Conservation (phyloP, 2,113 vertebrate genomes). For the Azemiops feae region DNA sequence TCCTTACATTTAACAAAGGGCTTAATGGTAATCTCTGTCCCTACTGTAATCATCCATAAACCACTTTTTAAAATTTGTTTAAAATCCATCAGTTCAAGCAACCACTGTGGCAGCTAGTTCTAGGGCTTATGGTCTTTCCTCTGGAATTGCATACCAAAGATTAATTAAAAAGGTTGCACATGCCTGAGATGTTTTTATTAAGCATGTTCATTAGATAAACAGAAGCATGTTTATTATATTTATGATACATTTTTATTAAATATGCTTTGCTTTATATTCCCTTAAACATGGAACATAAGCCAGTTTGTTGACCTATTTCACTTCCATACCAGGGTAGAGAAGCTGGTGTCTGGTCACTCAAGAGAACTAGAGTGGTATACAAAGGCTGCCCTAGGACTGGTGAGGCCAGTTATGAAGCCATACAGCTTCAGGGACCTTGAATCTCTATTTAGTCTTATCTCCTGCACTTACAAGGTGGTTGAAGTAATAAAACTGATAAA, state of each 20-base stretch:
- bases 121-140: neutral
- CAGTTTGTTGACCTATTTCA: neutral
- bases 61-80: neutral
- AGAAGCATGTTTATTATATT: neutral
- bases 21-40: neutral
- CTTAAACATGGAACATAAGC: neutral
- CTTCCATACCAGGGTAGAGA: too few relatives aligned
- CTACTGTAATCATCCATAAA: neutral
- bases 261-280: neutral
- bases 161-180: neutral
- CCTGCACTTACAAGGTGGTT: neutral
- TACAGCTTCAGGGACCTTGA: neutral
- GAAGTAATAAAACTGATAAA: neutral
- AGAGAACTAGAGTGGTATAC: neutral
- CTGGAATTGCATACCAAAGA: neutral
- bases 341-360: neutral
- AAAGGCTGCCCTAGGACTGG: neutral
- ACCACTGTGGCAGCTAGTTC: neutral
- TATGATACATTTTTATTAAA: neutral
- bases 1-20: neutral
- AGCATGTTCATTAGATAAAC: neutral
- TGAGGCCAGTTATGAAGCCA: neutral
- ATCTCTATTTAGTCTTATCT: too few relatives aligned
- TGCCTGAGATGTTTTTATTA: neutral
- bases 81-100: neutral